Evolutionary conservation across 2,113 vertebrate species (phyloP).

Genomic region (Poecilia latipinna): DNA sequence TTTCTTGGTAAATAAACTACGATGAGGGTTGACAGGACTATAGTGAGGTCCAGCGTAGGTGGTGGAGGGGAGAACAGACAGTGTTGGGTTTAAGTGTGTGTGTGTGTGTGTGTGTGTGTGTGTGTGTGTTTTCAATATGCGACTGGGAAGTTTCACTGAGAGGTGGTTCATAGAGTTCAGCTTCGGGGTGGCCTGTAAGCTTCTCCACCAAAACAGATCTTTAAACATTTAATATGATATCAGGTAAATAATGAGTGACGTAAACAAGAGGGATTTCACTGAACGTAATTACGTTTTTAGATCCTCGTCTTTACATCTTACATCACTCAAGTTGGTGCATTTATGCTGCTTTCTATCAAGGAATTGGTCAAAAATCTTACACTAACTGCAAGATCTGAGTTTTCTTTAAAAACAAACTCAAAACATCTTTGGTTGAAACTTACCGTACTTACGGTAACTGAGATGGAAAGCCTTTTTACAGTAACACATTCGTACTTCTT

Average conservation of each 20-base stretch:
- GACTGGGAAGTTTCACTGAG: slow-evolving; percentile 13
- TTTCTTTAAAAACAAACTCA: background rate
- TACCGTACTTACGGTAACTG: too few species aligned
- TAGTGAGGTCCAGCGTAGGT: slow-evolving; percentile 35
- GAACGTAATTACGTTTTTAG: background rate
- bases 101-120: background rate
- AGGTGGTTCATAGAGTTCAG: slow-evolving; percentile 41
- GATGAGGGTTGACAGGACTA: slow-evolving; percentile 12
- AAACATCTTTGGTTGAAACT: too few species aligned
- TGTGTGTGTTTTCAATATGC: slow-evolving; percentile 2
- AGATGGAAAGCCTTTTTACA: too few species aligned
- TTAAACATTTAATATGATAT: background rate
- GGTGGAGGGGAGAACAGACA: slow-evolving; percentile 2
- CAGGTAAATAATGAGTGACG: background rate
- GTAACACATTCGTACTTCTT: too few species aligned
- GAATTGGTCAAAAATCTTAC: background rate
- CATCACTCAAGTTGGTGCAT: background rate
- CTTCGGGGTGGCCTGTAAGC: slow-evolving; percentile 28
- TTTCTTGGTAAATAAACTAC: slow-evolving; percentile 68
- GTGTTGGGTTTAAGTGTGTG: background rate
- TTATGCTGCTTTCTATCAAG: background rate
- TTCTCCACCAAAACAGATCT: background rate
- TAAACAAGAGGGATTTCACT: background rate
- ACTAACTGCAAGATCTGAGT: background rate
- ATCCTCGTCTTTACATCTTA: background rate